Conservation (phyloP, 2,888 invertebrate species). For the Drosophila subquinaria region DNA sequence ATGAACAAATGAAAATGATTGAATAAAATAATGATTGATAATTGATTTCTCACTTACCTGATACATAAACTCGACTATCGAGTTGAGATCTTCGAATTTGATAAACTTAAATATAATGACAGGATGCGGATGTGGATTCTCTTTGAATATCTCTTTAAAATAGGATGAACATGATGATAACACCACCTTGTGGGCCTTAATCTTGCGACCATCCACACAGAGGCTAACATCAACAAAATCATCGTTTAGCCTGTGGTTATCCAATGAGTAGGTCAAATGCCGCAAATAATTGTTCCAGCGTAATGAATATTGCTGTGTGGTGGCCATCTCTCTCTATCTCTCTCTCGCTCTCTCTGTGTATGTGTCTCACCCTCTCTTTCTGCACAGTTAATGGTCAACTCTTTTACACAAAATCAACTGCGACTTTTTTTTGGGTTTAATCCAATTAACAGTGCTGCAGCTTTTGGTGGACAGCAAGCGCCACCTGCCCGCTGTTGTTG, state of each 20-base stretch:
- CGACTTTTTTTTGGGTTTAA: conserved; percentile 29
- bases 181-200: conserved; percentile 94
- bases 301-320: conserved; percentile 93
- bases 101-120: conserved; percentile 93
- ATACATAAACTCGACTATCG: conserved; percentile 93
- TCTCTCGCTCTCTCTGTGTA: conserved; percentile 2
- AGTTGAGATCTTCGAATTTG: conserved; percentile 91
- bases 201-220: conserved; percentile 93
- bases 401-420: not conserved
- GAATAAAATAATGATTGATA: not conserved
- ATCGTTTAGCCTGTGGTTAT: conserved; percentile 89
- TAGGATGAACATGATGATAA: conserved; percentile 94
- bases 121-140: conserved; percentile 92
- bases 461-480: conserved; percentile 35
- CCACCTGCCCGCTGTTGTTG: conserved; percentile 35
- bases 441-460: conserved; percentile 46
- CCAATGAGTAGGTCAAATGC: conserved; percentile 93
- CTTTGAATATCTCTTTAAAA: conserved; percentile 90
- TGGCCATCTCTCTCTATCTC: conserved; percentile 85
- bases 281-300: conserved; percentile 95
- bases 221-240: conserved; percentile 94
- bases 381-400: not conserved
- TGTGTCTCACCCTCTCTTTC: too few species aligned
- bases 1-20: not conserved
- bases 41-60: conserved; percentile 80